Evolutionary conservation across 2,113 vertebrate genomes (phyloP).

Genomic region (Furnarius figulus): DNA sequence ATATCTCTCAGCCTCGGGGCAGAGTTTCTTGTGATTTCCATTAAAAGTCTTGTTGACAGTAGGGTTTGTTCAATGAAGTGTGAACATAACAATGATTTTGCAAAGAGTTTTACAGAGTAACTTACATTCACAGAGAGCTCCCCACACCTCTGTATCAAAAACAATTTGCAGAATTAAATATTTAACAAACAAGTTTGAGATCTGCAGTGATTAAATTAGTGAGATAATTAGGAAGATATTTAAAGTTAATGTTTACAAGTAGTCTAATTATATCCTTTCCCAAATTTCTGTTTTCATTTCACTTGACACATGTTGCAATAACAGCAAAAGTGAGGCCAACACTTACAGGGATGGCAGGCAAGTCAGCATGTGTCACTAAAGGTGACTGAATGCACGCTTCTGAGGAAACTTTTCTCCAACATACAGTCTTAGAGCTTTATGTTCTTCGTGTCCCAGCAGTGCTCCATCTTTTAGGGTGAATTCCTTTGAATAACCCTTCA

Average conservation of each 20-base stretch:
- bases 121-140: not conserved
- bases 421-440: not conserved
- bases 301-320: not conserved
- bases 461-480: not conserved
- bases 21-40: not conserved
- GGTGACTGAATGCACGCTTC: not conserved
- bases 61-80: not conserved
- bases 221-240: constrained; percentile 53
- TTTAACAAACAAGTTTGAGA: constrained; percentile 51
- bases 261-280: constrained; percentile 52
- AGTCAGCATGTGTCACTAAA: not conserved
- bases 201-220: constrained; percentile 53
- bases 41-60: not conserved
- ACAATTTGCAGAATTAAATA: constrained; percentile 20
- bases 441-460: not conserved
- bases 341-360: not conserved
- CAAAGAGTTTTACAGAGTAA: not conserved
- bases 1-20: not conserved
- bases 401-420: not conserved
- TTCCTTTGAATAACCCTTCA: not conserved
- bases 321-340: constrained; percentile 12
- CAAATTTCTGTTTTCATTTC: constrained; percentile 53
- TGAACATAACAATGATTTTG: not conserved
- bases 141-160: constrained; percentile 13
- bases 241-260: constrained; percentile 62